phyloP scores from a whole-genome alignment of 2,797 vertebrate species.

The Trichosurus vulpecula region DNA sequence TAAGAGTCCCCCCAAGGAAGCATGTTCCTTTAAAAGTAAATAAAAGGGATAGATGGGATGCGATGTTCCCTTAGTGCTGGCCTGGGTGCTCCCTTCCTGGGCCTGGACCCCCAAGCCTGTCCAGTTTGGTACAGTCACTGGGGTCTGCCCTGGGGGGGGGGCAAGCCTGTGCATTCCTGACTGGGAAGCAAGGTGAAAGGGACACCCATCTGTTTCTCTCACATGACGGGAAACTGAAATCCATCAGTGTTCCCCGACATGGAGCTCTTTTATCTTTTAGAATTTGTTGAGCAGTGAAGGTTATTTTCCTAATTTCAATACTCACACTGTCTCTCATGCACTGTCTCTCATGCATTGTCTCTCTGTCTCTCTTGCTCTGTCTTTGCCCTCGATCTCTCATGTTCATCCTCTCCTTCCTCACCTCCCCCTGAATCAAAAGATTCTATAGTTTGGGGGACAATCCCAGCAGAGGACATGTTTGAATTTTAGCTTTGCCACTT shows the following conservation, averaged over 20 bases:
- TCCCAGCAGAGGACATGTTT: no score
- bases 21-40: conserved; percentile 78
- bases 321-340: accelerated
- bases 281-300: background rate
- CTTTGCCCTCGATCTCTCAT: no score
- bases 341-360: accelerated
- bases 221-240: conserved; percentile 6
- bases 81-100: conserved; percentile 51
- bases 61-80: conserved; percentile 73
- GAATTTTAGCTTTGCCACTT: background rate
- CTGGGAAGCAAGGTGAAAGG: background rate
- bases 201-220: background rate
- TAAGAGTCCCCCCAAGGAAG: conserved; percentile 74
- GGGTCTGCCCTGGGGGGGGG: background rate
- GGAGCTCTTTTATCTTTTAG: background rate
- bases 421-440: background rate
- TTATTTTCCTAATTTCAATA: background rate
- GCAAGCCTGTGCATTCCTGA: background rate
- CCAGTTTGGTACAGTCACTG: conserved; percentile 48
- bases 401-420: no score
- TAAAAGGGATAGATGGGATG: conserved; percentile 69
- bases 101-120: conserved; percentile 57
- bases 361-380: accelerated
- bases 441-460: background rate
- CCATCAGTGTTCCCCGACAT: background rate